Evolutionary conservation across 2,888 invertebrate genomes (phyloP).

Genomic region (Lutraria lutraria): DNA sequence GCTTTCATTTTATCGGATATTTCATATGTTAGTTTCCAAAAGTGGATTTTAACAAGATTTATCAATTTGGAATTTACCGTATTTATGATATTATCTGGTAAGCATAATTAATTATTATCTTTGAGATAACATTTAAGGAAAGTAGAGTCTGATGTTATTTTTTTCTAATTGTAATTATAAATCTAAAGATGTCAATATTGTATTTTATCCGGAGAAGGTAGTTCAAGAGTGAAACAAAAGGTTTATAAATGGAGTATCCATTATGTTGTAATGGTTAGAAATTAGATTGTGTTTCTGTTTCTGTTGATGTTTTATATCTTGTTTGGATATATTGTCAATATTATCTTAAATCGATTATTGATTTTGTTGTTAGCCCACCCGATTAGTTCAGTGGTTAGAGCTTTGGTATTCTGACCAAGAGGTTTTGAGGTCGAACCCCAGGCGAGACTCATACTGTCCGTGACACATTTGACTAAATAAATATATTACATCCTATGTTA

Average conservation of each 20-base stretch:
- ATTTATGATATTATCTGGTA: not conserved
- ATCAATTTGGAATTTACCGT: slow-evolving; percentile 15
- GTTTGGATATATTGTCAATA: no score
- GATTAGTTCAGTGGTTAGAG: no score
- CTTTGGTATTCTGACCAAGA: no score
- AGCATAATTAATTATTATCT: not conserved
- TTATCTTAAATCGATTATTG: not conserved
- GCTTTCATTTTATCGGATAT: not conserved
- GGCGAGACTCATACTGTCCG: no score
- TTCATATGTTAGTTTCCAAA: not conserved
- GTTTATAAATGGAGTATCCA: not conserved
- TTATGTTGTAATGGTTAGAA: no score
- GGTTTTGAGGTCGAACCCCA: no score
- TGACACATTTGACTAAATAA: no score
- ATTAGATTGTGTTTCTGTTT: no score
- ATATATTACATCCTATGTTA: no score
- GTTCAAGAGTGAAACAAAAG: not conserved
- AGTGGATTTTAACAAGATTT: slow-evolving; percentile 18
- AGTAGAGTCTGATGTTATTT: not conserved
- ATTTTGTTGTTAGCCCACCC: not conserved
- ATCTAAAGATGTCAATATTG: not conserved
- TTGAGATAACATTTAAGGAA: not conserved
- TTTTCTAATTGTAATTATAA: not conserved
- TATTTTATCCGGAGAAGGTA: not conserved
- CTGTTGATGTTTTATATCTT: no score